A percentile compares a stretch with the other conserved stretches of the same genome.
These are phyloP conservation scores for Phymatocera aterrima DNA, from an alignment of 2,888 invertebrate species.

Conservation along the genomic window DNA sequence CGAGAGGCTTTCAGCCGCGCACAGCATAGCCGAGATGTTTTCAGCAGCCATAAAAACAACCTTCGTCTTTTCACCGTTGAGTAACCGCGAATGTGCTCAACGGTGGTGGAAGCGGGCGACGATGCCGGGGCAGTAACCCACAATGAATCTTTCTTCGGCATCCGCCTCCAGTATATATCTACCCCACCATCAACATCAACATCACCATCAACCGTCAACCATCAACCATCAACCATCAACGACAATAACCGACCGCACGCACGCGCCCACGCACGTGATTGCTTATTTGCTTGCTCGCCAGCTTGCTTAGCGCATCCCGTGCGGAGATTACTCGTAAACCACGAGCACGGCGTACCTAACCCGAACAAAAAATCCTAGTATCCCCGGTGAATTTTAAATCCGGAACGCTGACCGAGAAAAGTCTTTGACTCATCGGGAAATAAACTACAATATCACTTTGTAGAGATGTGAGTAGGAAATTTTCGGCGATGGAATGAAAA, in stretches of 20 bases:
- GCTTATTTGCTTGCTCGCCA: too few species aligned
- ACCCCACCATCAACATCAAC: conserved; percentile 19
- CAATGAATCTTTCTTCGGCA: conserved; percentile 47
- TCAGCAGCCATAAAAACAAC: conserved; percentile 47
- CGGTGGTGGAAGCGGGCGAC: conserved; percentile 45
- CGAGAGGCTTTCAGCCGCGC: conserved; percentile 44
- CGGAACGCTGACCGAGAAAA: too few species aligned
- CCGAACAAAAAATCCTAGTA: too few species aligned
- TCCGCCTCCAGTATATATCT: too few species aligned
- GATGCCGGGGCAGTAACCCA: conserved; percentile 35
- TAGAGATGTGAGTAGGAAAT: too few species aligned
- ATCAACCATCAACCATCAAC: neutral
- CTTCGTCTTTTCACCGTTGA: conserved; percentile 56
- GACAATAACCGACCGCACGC: conserved; percentile 8
- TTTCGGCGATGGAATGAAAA: too few species aligned
- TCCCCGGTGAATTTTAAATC: too few species aligned
- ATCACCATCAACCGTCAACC: conserved; percentile 20
- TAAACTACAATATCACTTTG: too few species aligned
- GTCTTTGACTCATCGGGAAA: too few species aligned
- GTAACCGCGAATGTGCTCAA: conserved; percentile 59
- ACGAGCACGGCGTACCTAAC: too few species aligned
- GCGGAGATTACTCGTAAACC: too few species aligned
- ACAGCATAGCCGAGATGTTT: conserved; percentile 32
- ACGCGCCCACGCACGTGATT: neutral
- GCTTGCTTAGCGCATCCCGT: too few species aligned